Percentiles rank a stretch among this genome's conserved stretches.
Evolutionary conservation across 1,140 invertebrate genomes (phyloP).

Genomic region (Acromyrmex charruanus): DNA sequence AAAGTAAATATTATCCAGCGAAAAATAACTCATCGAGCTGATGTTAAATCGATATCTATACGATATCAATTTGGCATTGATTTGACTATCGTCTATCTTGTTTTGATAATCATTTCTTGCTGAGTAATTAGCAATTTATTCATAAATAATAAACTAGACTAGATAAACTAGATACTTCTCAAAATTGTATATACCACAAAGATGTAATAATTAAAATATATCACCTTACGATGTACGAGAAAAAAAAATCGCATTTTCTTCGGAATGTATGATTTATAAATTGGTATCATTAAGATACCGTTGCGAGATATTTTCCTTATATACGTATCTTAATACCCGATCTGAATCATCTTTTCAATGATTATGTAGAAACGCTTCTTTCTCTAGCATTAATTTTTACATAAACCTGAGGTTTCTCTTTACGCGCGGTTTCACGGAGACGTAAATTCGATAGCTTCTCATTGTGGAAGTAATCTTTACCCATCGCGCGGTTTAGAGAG

Average conservation of each 20-base stretch:
- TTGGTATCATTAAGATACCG: not conserved
- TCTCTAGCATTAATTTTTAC: slow-evolving; percentile 22
- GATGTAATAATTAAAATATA: too few species aligned
- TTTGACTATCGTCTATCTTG: too few species aligned
- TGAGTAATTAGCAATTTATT: too few species aligned
- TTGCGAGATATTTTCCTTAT: not conserved
- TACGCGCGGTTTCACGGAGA: not conserved
- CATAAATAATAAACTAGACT: too few species aligned
- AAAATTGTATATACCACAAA: too few species aligned
- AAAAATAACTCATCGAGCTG: too few species aligned
- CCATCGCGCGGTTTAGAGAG: not conserved
- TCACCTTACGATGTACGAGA: too few species aligned
- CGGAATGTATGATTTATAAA: not conserved
- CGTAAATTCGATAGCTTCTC: slow-evolving; percentile 5
- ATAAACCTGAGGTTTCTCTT: slow-evolving; percentile 25
- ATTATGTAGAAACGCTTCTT: slow-evolving; percentile 20
- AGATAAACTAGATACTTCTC: too few species aligned
- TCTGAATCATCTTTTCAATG: not conserved
- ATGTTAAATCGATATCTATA: too few species aligned
- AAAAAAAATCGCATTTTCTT: not conserved
- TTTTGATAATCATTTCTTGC: too few species aligned
- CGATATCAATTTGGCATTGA: too few species aligned
- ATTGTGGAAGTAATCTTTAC: slow-evolving; percentile 1
- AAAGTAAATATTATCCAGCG: too few species aligned
- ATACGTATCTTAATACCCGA: not conserved